Conservation (phyloP, 2,797 vertebrate species). For the Clarias platycephalus region DNA sequence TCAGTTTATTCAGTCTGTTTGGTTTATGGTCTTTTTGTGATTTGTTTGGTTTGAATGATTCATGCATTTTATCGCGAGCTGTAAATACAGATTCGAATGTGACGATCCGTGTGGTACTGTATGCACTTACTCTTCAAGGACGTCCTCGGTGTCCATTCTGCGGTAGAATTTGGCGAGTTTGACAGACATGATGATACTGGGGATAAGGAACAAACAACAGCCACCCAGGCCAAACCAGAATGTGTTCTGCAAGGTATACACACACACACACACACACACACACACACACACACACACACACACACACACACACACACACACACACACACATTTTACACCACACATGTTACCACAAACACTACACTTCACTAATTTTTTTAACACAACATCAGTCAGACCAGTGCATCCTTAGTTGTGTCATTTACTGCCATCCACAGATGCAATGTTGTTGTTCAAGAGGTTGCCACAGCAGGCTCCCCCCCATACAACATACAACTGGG, state of each 20-base stretch:
- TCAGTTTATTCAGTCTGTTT: neutral
- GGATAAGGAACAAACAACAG: constrained; percentile 87
- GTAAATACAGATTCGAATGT: neutral
- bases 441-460: neutral
- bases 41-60: neutral
- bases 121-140: constrained; percentile 93
- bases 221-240: constrained; percentile 96
- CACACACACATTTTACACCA: neutral
- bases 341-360: neutral
- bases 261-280: constrained; percentile 26
- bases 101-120: neutral
- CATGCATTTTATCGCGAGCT: neutral
- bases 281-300: neutral
- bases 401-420: neutral
- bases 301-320: constrained; percentile 1
- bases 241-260: constrained; percentile 78
- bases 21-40: too few species aligned
- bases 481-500: too few species aligned
- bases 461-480: neutral
- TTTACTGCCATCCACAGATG: neutral
- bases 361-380: neutral
- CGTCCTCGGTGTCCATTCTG: constrained; percentile 96
- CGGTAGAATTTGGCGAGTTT: constrained; percentile 89
- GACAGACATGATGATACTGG: constrained; percentile 86
- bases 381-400: neutral